Conservation (phyloP, 2,888 invertebrate genomes). For the Belgica antarctica region DNA sequence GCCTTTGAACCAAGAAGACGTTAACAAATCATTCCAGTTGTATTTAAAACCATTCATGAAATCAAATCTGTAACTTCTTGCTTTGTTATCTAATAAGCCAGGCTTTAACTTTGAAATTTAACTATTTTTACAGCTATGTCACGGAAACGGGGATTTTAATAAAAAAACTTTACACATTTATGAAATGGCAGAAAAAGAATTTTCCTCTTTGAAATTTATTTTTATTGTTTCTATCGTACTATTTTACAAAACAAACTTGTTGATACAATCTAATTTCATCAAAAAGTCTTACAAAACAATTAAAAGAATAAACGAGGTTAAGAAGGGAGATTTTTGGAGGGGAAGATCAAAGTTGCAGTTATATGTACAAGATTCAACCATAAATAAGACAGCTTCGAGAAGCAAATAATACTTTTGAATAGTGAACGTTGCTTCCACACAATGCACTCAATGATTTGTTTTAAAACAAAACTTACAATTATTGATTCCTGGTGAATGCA, state of each 20-base stretch:
- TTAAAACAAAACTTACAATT: background rate
- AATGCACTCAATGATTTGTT: slow-evolving; percentile 29
- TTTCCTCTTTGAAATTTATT: slow-evolving; percentile 38
- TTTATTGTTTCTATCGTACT: slow-evolving; percentile 40
- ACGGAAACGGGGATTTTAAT: background rate
- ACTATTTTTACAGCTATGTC: background rate
- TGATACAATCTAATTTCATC: slow-evolving; percentile 41
- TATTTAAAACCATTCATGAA: slow-evolving; percentile 68
- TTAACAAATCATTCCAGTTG: slow-evolving; percentile 57
- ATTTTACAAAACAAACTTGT: slow-evolving; percentile 42
- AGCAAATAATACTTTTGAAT: slow-evolving; percentile 35
- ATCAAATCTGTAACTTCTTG: slow-evolving; percentile 57
- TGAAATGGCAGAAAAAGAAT: too few relatives aligned
- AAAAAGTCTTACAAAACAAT: slow-evolving; percentile 39
- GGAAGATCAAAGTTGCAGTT: background rate
- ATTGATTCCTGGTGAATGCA: background rate
- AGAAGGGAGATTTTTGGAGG: background rate
- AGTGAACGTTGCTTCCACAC: slow-evolving; percentile 31
- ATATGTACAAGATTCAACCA: slow-evolving; percentile 11
- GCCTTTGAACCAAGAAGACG: slow-evolving; percentile 53
- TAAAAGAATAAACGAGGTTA: slow-evolving; percentile 17
- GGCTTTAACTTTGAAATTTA: background rate
- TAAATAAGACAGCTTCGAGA: background rate
- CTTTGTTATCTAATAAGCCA: background rate
- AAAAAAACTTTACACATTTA: background rate